These are phyloP conservation scores for Peromyscus leucopus DNA, from an alignment of 2,113 vertebrate genomes.

Conservation along the genomic window DNA sequence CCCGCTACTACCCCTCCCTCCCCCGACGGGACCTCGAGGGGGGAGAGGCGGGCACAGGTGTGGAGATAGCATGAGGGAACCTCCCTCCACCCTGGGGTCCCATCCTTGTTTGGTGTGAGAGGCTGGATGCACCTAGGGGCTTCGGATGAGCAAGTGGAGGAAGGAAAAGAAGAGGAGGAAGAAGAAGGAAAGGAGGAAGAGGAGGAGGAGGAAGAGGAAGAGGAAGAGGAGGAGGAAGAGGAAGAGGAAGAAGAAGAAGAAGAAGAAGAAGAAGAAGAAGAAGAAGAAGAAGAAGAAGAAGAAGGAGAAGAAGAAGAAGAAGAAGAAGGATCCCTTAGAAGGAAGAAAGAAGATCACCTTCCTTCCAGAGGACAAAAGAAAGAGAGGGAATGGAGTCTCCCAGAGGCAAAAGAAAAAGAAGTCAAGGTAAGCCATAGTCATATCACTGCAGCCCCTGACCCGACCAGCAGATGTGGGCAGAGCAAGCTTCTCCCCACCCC, in stretches of 20 bases:
- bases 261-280: too few relatives aligned
- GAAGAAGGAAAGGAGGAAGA: too few relatives aligned
- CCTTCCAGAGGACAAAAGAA: not conserved
- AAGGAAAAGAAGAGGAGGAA: not conserved
- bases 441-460: not conserved
- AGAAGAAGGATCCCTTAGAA: too few relatives aligned
- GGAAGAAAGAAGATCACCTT: not conserved
- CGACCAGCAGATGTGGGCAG: not conserved
- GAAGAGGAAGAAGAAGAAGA: not conserved
- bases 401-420: not conserved
- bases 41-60: constrained; percentile 73
- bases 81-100: constrained; percentile 52
- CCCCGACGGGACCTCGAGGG: constrained; percentile 71
- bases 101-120: not conserved
- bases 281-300: not conserved
- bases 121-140: constrained; percentile 33
- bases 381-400: not conserved
- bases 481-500: not conserved
- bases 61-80: constrained; percentile 18
- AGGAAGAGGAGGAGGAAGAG: not conserved
- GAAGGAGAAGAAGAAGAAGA: too few relatives aligned
- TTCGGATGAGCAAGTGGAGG: not conserved
- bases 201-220: too few relatives aligned
- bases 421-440: not conserved
- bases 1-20: constrained; percentile 82